These are phyloP conservation scores for Drosophila watanabei DNA, from an alignment of 1,140 invertebrate species.

Conservation along the genomic window DNA sequence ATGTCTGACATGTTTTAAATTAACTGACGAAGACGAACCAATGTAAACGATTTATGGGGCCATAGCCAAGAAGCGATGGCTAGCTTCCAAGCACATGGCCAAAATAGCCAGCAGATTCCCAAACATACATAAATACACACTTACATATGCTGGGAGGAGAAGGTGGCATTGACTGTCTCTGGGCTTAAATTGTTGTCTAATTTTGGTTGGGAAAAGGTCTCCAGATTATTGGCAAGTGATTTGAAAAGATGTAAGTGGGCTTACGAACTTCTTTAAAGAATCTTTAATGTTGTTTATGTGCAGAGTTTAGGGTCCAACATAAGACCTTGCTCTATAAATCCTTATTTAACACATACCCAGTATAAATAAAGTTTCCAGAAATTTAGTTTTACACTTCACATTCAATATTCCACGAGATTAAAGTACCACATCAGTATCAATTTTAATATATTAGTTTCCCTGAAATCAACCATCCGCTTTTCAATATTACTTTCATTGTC, in stretches of 20 bases:
- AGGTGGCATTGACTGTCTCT: conserved; percentile 42
- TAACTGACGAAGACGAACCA: conserved; percentile 83
- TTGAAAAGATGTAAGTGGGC: background rate
- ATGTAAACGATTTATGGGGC: conserved; percentile 78
- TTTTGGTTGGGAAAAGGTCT: conserved; percentile 14
- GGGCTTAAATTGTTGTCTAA: conserved; percentile 46
- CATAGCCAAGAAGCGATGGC: conserved; percentile 68
- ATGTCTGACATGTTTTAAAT: conserved; percentile 84
- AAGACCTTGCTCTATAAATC: too few relatives aligned
- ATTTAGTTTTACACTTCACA: background rate
- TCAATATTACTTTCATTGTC: conserved; percentile 7
- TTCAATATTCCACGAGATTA: background rate
- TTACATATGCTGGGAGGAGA: background rate
- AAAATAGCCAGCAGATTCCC: conserved; percentile 19
- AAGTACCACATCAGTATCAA: background rate
- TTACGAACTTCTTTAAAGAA: background rate
- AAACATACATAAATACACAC: conserved; percentile 9
- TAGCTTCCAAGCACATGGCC: conserved; percentile 25
- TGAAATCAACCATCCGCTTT: background rate
- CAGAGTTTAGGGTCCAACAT: background rate
- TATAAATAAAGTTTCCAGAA: too few relatives aligned
- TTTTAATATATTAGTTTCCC: background rate
- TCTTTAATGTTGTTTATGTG: too few relatives aligned
- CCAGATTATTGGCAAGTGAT: background rate
- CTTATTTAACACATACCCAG: too few relatives aligned